Percentiles rank a stretch among this genome's conserved stretches.
phyloP scores from a whole-genome alignment of 2,888 invertebrate species.

The Drosophila greeni region DNA sequence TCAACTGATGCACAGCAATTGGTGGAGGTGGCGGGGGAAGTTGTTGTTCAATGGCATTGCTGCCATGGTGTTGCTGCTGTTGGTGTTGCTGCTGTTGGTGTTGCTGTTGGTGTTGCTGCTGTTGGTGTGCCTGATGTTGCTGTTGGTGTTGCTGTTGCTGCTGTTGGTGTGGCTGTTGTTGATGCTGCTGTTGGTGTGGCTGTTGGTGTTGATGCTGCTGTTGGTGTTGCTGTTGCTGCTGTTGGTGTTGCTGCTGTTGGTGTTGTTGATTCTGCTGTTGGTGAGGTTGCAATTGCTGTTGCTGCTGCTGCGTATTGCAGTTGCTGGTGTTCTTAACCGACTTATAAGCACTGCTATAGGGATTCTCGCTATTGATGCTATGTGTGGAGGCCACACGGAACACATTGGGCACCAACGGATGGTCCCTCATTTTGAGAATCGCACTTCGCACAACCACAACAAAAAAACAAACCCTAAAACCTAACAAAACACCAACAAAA shows the following conservation, averaged over 20 bases:
- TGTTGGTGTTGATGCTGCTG: background rate
- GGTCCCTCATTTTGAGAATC: slow-evolving; percentile 74
- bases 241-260: slow-evolving; percentile 34
- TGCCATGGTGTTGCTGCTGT: slow-evolving; percentile 13
- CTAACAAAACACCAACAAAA: slow-evolving; percentile 23
- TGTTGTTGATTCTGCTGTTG: slow-evolving; percentile 24
- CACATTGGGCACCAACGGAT: slow-evolving; percentile 77
- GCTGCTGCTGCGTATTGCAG: slow-evolving; percentile 21
- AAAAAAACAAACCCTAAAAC: slow-evolving; percentile 5
- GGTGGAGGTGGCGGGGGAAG: slow-evolving; percentile 23
- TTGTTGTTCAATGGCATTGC: slow-evolving; percentile 35
- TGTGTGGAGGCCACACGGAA: slow-evolving; percentile 76
- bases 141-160: slow-evolving; percentile 33
- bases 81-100: slow-evolving; percentile 13
- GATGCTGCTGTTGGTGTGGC: slow-evolving; percentile 28
- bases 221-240: background rate
- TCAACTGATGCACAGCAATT: slow-evolving; percentile 49
- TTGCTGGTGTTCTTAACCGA: slow-evolving; percentile 32
- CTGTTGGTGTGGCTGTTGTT: slow-evolving; percentile 12
- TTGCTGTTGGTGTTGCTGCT: background rate
- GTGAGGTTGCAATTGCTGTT: slow-evolving; percentile 27
- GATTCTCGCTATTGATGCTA: slow-evolving; percentile 62
- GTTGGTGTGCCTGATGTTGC: background rate
- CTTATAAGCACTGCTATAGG: slow-evolving; percentile 44
- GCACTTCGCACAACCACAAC: slow-evolving; percentile 4